Evolutionary conservation across 2,888 invertebrate genomes (phyloP).

Genomic region (Diarsia dahlii): DNA sequence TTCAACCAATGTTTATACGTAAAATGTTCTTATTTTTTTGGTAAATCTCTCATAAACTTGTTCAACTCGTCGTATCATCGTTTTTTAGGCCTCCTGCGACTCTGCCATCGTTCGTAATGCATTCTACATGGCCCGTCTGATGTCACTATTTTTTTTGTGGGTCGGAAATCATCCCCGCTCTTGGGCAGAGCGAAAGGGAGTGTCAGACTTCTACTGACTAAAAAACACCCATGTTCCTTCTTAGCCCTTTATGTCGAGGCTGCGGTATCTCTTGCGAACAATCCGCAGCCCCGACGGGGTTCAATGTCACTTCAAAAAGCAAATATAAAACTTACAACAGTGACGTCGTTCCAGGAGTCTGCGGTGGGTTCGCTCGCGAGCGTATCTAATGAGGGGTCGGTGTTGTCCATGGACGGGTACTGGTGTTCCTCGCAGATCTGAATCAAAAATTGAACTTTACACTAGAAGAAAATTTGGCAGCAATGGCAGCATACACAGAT

Average conservation of each 20-base stretch:
- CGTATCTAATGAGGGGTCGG: constrained; percentile 81
- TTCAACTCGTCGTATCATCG: background rate
- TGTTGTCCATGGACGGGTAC: constrained; percentile 86
- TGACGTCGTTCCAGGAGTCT: constrained; percentile 83
- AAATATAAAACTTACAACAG: constrained; percentile 67
- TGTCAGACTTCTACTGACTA: too few relatives aligned
- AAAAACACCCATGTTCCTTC: too few relatives aligned
- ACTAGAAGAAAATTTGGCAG: background rate
- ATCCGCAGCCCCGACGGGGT: too few relatives aligned
- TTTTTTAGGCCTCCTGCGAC: background rate
- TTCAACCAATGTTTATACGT: too few relatives aligned
- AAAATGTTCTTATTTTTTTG: background rate
- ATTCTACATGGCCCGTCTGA: too few relatives aligned
- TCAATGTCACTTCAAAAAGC: background rate
- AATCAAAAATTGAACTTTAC: background rate
- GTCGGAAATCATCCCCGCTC: too few relatives aligned
- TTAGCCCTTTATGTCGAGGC: too few relatives aligned
- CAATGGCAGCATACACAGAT: too few relatives aligned
- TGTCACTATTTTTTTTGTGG: too few relatives aligned
- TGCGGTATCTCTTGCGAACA: too few relatives aligned
- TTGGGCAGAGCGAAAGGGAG: too few relatives aligned
- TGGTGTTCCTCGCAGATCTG: constrained; percentile 90
- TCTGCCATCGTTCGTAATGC: too few relatives aligned
- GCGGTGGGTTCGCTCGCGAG: constrained; percentile 77
- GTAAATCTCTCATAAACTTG: background rate